Evolutionary conservation across 2,797 vertebrate genomes (phyloP), one percentile per base, ranked within the genome.

Genomic region (Pangasius djambal): DNA sequence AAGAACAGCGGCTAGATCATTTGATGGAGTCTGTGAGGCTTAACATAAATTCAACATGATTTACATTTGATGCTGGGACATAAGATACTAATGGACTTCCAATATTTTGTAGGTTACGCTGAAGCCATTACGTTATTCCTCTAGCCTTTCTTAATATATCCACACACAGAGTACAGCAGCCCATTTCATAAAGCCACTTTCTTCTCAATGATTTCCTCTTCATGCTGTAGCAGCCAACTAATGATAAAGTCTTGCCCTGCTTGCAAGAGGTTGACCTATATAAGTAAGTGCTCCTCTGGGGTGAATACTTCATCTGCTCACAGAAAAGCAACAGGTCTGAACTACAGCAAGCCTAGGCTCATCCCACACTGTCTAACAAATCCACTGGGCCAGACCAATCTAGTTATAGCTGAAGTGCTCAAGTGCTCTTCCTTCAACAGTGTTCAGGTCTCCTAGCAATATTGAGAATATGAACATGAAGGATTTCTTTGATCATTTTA

Each of bases 231-330:
- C 48, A 87, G 61, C 61, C 50, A 72, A 37, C 79, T 78, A 78
- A 90, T 85, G 57, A 89, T 84, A 87, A 89, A 87, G 63, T 89
- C 88, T 85, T 81, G 86, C 63, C 88, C 88, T 84, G 82, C 67
- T 90, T 88, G 57, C 78, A 86, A 63, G 44, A 88, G 79, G 79
- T 48, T 90, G 89, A 88, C 87, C 84, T 86, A 88, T 70, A 86
- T 90, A 90, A 88, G 34, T 59, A 75, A 79, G 82, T 81, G 86
- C 81, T 87, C 88, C 89, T 87, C 82, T 87, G 85, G 89, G 85
- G 85, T 90, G 75, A 83, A 90, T 86, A 40, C 50, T 85, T 87
- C 84, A 89, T 87, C 74, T 87, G 74, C 67, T 85, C 70, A 22
- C 57, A 31, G 85, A 74, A 82, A 78, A 79, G 87, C 65, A 89